Conservation (phyloP, 2,797 vertebrate genomes). For the Poeciliopsis gracilis region DNA sequence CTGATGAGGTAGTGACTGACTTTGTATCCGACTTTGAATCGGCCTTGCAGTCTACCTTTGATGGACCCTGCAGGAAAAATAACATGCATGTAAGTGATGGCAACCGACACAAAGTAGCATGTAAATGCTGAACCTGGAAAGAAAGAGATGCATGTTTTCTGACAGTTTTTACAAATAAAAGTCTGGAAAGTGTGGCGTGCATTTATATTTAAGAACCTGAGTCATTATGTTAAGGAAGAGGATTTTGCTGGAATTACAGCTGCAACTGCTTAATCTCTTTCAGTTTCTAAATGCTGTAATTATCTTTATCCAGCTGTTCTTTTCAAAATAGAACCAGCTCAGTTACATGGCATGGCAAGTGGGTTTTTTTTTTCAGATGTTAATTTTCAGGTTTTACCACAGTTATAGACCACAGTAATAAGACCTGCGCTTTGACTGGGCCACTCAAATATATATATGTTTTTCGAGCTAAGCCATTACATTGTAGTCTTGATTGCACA, state of each 20-base stretch:
- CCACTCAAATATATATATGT: too few relatives aligned
- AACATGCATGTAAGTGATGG: slow-evolving; percentile 16
- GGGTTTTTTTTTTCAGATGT: too few relatives aligned
- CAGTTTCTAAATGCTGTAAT: not conserved
- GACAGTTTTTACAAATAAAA: not conserved
- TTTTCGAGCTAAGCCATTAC: too few relatives aligned
- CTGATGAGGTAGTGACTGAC: slow-evolving; percentile 62
- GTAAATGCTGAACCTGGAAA: not conserved
- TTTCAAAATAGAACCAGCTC: not conserved
- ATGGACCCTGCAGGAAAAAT: slow-evolving; percentile 71
- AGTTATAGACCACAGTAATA: not conserved
- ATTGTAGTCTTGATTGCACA: too few relatives aligned
- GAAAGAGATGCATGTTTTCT: not conserved
- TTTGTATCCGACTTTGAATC: slow-evolving; percentile 80
- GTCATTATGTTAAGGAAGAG: not conserved
- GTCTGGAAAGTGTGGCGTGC: not conserved
- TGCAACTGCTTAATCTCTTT: not conserved
- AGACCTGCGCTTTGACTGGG: not conserved
- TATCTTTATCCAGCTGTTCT: too few relatives aligned
- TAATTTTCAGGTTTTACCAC: not conserved
- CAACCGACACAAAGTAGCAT: not conserved
- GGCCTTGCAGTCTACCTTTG: slow-evolving; percentile 81
- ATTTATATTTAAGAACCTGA: not conserved
- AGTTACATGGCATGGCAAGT: not conserved
- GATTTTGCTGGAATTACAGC: not conserved